A percentile compares a stretch with the other conserved stretches of the same genome.
These are phyloP conservation scores for Macquaria ambigua DNA, from an alignment of 2,113 vertebrate species.

Conservation along the genomic window DNA sequence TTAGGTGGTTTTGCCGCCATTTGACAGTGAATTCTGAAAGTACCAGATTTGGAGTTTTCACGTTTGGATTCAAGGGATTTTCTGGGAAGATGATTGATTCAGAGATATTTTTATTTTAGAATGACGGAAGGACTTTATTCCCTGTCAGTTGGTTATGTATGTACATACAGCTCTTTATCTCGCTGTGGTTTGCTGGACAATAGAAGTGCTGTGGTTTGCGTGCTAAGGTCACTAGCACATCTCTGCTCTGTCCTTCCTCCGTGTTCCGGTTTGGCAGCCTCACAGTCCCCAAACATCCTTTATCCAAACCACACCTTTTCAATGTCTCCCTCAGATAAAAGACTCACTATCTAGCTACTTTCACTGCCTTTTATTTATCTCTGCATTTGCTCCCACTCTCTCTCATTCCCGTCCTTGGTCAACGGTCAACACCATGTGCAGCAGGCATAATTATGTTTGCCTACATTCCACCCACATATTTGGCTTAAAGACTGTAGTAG, in stretches of 20 bases:
- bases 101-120: constrained; percentile 61
- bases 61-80: background rate
- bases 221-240: constrained; percentile 81
- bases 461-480: constrained; percentile 61
- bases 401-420: constrained; percentile 13
- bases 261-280: constrained; percentile 78
- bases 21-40: background rate
- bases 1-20: background rate
- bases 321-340: constrained; percentile 38
- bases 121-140: constrained; percentile 42
- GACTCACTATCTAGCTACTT: constrained; percentile 29
- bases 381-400: constrained; percentile 25
- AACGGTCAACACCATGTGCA: constrained; percentile 33
- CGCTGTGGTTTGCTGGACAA: constrained; percentile 69
- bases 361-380: constrained; percentile 46
- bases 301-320: constrained; percentile 69
- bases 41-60: background rate
- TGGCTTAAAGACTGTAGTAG: constrained; percentile 47
- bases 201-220: constrained; percentile 74
- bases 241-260: constrained; percentile 79
- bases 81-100: constrained; percentile 39
- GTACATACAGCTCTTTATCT: constrained; percentile 67
- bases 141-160: constrained; percentile 61
- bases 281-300: constrained; percentile 80
- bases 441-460: constrained; percentile 63